Conservation (phyloP, 2,797 vertebrate genomes). For the Rhadinocentrus ornatus region DNA sequence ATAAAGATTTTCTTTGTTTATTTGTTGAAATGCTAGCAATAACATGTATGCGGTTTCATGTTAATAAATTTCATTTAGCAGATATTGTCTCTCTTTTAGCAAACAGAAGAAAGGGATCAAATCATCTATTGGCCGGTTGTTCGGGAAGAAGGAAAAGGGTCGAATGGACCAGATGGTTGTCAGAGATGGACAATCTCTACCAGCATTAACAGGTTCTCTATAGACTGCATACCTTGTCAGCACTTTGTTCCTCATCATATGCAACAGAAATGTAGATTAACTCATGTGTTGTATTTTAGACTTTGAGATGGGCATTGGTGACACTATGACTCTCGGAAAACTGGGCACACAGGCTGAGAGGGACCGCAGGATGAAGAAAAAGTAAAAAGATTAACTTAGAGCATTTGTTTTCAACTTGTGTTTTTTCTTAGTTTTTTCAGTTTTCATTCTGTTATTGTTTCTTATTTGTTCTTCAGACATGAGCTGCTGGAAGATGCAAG, state of each 20-base stretch:
- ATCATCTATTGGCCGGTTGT: constrained; percentile 94
- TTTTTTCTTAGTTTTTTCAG: background rate
- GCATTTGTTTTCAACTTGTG: background rate
- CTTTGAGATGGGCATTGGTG: constrained; percentile 89
- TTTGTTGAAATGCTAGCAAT: background rate
- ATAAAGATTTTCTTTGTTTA: background rate
- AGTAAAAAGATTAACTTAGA: constrained; percentile 74
- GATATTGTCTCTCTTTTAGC: constrained; percentile 49
- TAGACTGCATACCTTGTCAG: background rate
- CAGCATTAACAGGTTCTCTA: constrained; percentile 68
- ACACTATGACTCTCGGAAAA: constrained; percentile 92
- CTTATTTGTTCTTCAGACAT: constrained; percentile 80
- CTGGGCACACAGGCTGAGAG: constrained; percentile 95
- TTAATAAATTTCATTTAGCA: background rate
- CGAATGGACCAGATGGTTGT: constrained; percentile 86
- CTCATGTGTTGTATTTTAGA: constrained; percentile 76
- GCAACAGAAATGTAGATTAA: constrained; percentile 11
- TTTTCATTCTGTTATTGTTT: constrained; percentile 10
- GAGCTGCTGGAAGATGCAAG: constrained; percentile 95
- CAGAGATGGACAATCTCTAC: constrained; percentile 84
- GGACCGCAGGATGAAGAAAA: constrained; percentile 94
- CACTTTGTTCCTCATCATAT: background rate
- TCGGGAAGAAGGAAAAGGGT: constrained; percentile 96
- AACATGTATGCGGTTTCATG: background rate
- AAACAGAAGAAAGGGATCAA: constrained; percentile 96